Conservation (phyloP, 2,113 vertebrate species). For the Sinocyclocheilus maitianheensis region DNA sequence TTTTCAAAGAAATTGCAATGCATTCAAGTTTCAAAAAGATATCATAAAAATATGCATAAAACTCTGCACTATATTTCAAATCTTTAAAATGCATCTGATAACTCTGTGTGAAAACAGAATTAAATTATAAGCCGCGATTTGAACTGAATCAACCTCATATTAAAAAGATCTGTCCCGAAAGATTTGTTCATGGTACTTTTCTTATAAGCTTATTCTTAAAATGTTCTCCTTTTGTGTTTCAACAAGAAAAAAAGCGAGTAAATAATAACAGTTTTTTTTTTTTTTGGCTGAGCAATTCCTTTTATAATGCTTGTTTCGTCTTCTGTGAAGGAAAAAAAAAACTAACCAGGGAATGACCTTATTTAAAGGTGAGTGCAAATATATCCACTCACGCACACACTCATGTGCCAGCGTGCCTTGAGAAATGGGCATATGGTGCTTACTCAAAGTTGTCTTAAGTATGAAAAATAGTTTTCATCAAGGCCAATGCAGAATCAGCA, state of each 20-base stretch:
- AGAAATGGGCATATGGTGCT: slow-evolving; percentile 59
- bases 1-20: not conserved
- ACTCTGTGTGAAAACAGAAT: not conserved
- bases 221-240: not conserved
- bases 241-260: not conserved
- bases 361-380: slow-evolving; percentile 41
- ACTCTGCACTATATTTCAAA: not conserved
- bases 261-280: not conserved
- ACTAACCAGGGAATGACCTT: slow-evolving; percentile 26
- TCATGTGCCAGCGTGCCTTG: slow-evolving; percentile 48
- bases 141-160: not conserved
- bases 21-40: not conserved
- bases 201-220: not conserved
- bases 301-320: slow-evolving; percentile 33
- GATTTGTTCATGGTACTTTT: not conserved
- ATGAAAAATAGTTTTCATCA: slow-evolving; percentile 50
- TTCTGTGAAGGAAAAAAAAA: not conserved
- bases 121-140: not conserved
- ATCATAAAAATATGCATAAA: not conserved
- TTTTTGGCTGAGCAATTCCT: not conserved
- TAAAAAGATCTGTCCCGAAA: not conserved
- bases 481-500: slow-evolving; percentile 75
- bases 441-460: slow-evolving; percentile 58
- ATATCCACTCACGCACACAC: slow-evolving; percentile 40
- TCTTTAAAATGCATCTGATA: not conserved